Conservation (phyloP, 2,113 vertebrate species). For the Lepus europaeus region DNA sequence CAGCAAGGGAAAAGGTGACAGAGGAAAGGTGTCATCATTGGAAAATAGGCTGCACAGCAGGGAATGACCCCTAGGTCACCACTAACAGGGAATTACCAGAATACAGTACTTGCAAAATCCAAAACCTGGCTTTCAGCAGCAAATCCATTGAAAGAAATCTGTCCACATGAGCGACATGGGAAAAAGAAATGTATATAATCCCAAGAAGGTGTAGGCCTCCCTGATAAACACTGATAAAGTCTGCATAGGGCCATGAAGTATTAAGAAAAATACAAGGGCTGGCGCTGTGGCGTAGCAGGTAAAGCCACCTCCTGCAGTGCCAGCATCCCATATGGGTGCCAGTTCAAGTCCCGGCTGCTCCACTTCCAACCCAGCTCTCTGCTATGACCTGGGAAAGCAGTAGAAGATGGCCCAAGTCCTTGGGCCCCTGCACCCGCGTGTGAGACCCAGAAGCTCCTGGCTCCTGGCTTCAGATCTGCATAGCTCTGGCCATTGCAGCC, state of each 20-base stretch:
- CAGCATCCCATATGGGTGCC: too few relatives aligned
- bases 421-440: too few relatives aligned
- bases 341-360: too few relatives aligned
- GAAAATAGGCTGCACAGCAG: background rate
- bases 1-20: background rate
- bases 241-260: background rate
- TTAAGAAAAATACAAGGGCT: background rate
- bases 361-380: too few relatives aligned
- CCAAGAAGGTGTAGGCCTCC: background rate
- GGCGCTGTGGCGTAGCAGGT: too few relatives aligned
- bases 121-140: slow-evolving; percentile 19
- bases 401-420: too few relatives aligned
- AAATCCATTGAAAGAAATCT: slow-evolving; percentile 47
- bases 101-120: background rate
- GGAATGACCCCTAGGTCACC: background rate
- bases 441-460: too few relatives aligned
- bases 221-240: background rate
- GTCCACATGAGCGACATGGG: background rate
- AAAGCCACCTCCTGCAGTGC: too few relatives aligned
- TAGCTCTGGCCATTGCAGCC: too few relatives aligned
- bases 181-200: slow-evolving; percentile 9
- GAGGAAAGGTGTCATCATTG: background rate
- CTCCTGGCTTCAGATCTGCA: too few relatives aligned
- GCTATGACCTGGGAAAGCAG: too few relatives aligned
- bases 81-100: background rate